phyloP scores from a whole-genome alignment of 2,888 invertebrate species.

The Lacanobia wlatinum region DNA sequence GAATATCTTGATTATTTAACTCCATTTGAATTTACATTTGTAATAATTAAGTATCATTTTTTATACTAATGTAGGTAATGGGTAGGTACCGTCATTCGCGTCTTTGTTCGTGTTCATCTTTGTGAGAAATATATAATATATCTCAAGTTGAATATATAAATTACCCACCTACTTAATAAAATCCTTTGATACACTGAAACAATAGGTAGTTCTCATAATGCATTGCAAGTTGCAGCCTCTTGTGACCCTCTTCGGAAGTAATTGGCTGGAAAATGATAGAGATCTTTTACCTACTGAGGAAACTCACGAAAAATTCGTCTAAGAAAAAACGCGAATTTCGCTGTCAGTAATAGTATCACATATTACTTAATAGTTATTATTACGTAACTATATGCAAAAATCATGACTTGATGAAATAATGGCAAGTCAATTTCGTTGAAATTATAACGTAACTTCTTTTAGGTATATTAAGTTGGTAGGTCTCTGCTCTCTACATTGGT shows the following conservation, averaged over 20 bases:
- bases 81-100: not conserved
- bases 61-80: not conserved
- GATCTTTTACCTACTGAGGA: constrained; percentile 47
- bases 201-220: constrained; percentile 33
- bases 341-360: not conserved
- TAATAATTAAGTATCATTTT: not conserved
- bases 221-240: constrained; percentile 25
- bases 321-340: constrained; percentile 17
- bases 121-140: not conserved
- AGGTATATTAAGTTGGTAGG: constrained; percentile 2
- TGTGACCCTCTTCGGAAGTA: constrained; percentile 40
- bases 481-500: not conserved
- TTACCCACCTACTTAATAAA: not conserved
- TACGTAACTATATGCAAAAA: constrained; percentile 41
- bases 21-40: not conserved
- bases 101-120: not conserved
- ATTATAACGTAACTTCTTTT: constrained; percentile 43
- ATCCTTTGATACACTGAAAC: constrained; percentile 14
- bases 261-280: constrained; percentile 64
- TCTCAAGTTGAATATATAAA: not conserved
- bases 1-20: no score
- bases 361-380: constrained; percentile 42
- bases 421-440: constrained; percentile 39
- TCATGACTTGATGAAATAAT: constrained; percentile 39
- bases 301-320: constrained; percentile 29